A percentile compares a stretch with the other conserved stretches of the same genome.
Evolutionary conservation across 2,113 vertebrate genomes (phyloP).

Genomic region (Chamaetylas fuelleborni): DNA sequence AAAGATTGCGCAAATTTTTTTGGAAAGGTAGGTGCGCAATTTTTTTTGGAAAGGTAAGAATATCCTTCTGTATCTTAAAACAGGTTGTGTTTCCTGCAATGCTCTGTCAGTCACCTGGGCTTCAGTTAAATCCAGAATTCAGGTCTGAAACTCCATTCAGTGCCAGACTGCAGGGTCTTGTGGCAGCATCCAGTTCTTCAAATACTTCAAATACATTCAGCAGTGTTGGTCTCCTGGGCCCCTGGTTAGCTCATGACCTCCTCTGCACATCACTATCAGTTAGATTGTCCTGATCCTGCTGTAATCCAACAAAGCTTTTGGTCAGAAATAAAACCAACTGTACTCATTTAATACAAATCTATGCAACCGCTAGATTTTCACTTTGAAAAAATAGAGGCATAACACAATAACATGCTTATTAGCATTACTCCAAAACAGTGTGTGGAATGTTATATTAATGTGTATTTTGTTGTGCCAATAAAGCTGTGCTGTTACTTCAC

Average conservation of each 20-base stretch:
- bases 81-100: background rate
- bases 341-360: background rate
- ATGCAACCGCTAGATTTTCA: background rate
- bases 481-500: conserved; percentile 56
- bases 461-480: conserved; percentile 23
- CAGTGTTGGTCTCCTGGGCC: background rate
- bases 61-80: background rate
- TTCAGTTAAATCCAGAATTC: background rate
- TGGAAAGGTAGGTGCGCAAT: background rate
- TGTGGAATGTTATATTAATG: conserved; percentile 3
- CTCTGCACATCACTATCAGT: background rate
- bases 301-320: background rate
- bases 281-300: background rate
- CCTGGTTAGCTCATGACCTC: background rate
- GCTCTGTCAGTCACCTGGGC: background rate
- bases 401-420: background rate
- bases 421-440: background rate
- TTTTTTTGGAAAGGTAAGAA: background rate
- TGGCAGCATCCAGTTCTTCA: background rate
- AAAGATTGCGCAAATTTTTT: background rate
- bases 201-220: background rate
- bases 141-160: background rate
- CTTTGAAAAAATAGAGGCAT: background rate
- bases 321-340: background rate
- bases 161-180: background rate